These are phyloP conservation scores for Epinephelus awoara DNA, from an alignment of 2,797 vertebrate genomes.

Conservation along the genomic window DNA sequence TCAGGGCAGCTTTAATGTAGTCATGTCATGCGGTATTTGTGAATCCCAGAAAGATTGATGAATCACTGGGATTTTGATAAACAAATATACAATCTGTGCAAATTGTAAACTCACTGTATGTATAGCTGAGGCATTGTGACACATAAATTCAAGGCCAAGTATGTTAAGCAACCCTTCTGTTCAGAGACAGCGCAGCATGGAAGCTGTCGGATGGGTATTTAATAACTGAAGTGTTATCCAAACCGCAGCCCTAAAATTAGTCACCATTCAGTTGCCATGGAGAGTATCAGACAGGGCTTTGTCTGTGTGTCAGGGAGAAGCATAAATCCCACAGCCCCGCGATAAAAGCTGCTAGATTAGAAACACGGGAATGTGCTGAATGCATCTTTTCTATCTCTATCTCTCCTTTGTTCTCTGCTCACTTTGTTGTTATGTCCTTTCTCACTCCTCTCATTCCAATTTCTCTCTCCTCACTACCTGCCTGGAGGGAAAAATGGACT, in stretches of 20 bases:
- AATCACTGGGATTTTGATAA: not conserved
- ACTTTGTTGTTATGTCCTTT: slow-evolving; percentile 58
- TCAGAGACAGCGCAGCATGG: slow-evolving; percentile 47
- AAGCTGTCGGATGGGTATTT: slow-evolving; percentile 66
- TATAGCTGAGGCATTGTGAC: slow-evolving; percentile 20
- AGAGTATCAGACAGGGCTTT: slow-evolving; percentile 72
- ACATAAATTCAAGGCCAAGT: slow-evolving; percentile 13
- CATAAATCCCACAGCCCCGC: slow-evolving; percentile 70
- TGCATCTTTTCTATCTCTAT: slow-evolving; percentile 63
- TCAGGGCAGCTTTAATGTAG: not conserved
- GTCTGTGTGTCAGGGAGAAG: slow-evolving; percentile 68
- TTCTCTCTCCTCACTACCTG: slow-evolving; percentile 45
- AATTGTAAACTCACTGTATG: not conserved
- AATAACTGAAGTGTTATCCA: slow-evolving; percentile 72
- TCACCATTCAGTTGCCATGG: slow-evolving; percentile 76
- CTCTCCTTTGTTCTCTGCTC: slow-evolving; percentile 60
- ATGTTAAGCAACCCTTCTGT: slow-evolving; percentile 48
- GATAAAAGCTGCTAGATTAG: slow-evolving; percentile 72
- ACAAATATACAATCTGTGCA: not conserved
- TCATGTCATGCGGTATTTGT: not conserved
- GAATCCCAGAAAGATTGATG: slow-evolving; percentile 12
- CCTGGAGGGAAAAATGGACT: slow-evolving; percentile 58
- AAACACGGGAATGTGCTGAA: slow-evolving; percentile 68
- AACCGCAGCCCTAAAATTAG: slow-evolving; percentile 74
- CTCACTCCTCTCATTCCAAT: slow-evolving; percentile 48